Conservation (phyloP, 2,888 invertebrate species). For the Meta bourneti region DNA sequence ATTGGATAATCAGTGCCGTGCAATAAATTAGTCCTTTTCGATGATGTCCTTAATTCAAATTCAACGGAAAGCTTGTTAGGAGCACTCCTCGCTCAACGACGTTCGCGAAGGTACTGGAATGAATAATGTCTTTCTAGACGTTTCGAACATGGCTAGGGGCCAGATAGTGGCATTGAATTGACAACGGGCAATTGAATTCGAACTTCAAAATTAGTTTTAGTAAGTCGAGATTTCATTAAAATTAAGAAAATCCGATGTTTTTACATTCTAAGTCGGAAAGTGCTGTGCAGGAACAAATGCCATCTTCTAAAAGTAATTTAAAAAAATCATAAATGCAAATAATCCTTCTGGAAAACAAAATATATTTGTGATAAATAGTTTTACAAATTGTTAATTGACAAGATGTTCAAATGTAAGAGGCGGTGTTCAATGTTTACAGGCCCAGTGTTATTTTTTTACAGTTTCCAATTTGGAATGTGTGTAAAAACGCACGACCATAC, state of each 20-base stretch:
- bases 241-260: not conserved
- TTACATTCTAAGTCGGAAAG: not conserved
- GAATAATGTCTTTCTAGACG: constrained; percentile 50
- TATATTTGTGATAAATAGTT: too few species aligned
- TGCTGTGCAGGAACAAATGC: too few species aligned
- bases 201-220: constrained; percentile 11
- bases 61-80: constrained; percentile 46
- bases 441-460: too few species aligned
- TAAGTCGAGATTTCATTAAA: not conserved
- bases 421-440: too few species aligned
- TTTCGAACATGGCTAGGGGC: constrained; percentile 37
- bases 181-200: constrained; percentile 6
- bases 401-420: too few species aligned
- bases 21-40: constrained; percentile 67
- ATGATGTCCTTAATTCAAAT: constrained; percentile 53
- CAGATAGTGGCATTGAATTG: constrained; percentile 17
- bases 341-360: too few species aligned
- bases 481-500: too few species aligned
- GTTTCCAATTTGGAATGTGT: too few species aligned
- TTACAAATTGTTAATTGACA: too few species aligned
- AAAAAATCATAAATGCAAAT: too few species aligned
- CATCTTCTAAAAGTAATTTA: too few species aligned
- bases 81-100: constrained; percentile 9
- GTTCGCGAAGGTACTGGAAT: constrained; percentile 48
- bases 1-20: constrained; percentile 68